Evolutionary conservation across 2,888 invertebrate species (phyloP).

Genomic region (Pyrocoelia pectoralis): DNA sequence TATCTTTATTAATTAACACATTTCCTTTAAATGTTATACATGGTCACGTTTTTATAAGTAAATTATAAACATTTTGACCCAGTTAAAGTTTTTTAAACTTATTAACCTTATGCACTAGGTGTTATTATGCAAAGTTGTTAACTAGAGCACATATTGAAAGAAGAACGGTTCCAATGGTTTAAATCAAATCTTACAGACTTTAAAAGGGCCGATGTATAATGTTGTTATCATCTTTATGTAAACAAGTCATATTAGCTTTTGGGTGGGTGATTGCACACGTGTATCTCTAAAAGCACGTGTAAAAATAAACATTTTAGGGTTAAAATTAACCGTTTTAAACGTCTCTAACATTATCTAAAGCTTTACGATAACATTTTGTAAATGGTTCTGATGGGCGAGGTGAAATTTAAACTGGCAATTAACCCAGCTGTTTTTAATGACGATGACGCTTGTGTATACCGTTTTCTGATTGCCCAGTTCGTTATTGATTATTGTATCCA

Average conservation of each 20-base stretch:
- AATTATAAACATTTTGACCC: constrained; percentile 22
- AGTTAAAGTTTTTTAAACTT: constrained; percentile 27
- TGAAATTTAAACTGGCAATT: constrained; percentile 9
- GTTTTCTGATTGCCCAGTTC: background rate
- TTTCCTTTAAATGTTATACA: background rate
- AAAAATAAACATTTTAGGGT: constrained; percentile 28
- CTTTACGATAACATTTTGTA: background rate
- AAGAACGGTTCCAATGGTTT: constrained; percentile 4
- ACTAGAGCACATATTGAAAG: constrained; percentile 25
- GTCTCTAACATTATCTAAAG: background rate
- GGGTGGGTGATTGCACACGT: constrained; percentile 21
- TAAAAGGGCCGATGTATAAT: constrained; percentile 23
- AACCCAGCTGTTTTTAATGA: constrained; percentile 3
- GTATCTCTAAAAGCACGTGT: constrained; percentile 19
- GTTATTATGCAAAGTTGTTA: constrained; percentile 15
- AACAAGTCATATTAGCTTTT: constrained; percentile 31
- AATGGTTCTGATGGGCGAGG: constrained; percentile 9
- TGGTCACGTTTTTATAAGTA: constrained; percentile 16
- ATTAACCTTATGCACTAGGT: constrained; percentile 11
- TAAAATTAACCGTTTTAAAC: constrained; percentile 9
- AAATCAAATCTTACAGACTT: constrained; percentile 20
- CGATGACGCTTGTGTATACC: background rate
- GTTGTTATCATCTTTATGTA: constrained; percentile 25
- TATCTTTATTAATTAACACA: background rate
- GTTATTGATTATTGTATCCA: background rate